Conservation (phyloP, 1,140 invertebrate genomes). For the Drosophila azteca region DNA sequence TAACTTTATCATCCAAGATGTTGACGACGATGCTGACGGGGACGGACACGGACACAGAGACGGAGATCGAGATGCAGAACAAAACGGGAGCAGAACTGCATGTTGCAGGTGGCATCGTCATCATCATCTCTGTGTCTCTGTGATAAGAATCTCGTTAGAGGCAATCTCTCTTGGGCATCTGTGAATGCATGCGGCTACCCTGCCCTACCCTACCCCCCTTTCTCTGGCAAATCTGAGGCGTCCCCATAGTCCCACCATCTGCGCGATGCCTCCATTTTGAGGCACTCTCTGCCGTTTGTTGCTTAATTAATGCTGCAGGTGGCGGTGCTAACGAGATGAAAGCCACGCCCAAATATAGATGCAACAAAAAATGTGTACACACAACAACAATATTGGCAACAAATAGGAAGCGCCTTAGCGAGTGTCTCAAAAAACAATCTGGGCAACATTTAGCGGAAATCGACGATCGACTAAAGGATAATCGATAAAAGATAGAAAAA, state of each 20-base stretch:
- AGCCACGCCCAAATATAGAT: conserved; percentile 47
- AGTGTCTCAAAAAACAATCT: too few relatives aligned
- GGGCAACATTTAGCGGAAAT: too few relatives aligned
- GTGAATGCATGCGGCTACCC: conserved; percentile 36
- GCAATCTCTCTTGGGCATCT: conserved; percentile 45
- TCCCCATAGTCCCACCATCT: conserved; percentile 2
- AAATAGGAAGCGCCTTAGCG: too few relatives aligned
- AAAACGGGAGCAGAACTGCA: conserved; percentile 4
- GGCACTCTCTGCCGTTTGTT: conserved; percentile 50
- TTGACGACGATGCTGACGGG: background rate
- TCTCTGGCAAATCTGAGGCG: too few relatives aligned
- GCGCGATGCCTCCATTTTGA: conserved; percentile 30
- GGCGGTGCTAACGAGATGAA: conserved; percentile 63
- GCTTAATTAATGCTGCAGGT: conserved; percentile 77
- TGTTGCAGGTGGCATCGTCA: conserved; percentile 23
- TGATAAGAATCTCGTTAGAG: conserved; percentile 46
- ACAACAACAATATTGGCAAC: background rate
- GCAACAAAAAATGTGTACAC: background rate
- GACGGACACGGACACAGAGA: too few relatives aligned
- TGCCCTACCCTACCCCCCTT: background rate
- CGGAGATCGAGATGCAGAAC: too few relatives aligned
- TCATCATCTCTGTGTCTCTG: conserved; percentile 3
- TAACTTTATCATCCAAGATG: conserved; percentile 63
- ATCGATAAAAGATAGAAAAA: too few relatives aligned
- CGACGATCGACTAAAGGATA: too few relatives aligned